These are phyloP conservation scores for Perithous albicinctus DNA, from an alignment of 2,888 invertebrate species.

Conservation along the genomic window DNA sequence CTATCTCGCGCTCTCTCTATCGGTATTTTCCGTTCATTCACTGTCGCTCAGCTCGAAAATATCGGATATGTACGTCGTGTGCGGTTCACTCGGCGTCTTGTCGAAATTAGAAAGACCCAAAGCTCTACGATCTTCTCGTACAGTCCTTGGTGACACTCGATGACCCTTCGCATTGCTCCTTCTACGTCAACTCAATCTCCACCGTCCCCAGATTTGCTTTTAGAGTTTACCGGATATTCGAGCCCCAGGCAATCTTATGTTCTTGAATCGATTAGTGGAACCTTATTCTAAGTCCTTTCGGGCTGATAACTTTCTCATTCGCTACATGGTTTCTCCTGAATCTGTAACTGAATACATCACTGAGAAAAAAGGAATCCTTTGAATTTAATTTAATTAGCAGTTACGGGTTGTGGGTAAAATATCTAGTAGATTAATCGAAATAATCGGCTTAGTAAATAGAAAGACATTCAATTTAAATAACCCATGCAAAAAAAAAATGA, in stretches of 20 bases:
- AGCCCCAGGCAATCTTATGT: constrained; percentile 29
- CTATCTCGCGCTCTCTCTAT: too few relatives aligned
- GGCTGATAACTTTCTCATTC: neutral
- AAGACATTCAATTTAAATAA: too few relatives aligned
- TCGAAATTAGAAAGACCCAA: constrained; percentile 38
- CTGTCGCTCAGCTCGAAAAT: neutral
- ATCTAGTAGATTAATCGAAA: too few relatives aligned
- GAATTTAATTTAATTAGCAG: too few relatives aligned
- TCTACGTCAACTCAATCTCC: constrained; percentile 36
- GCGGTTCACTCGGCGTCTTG: constrained; percentile 36
- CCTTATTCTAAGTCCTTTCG: neutral
- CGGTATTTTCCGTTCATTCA: constrained; percentile 1
- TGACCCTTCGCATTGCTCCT: constrained; percentile 16
- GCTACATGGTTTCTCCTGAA: neutral
- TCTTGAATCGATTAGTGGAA: constrained; percentile 3
- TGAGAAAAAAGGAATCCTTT: too few relatives aligned
- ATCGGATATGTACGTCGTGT: constrained; percentile 12
- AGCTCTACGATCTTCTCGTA: neutral
- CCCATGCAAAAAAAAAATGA: too few relatives aligned
- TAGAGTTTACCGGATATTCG: neutral
- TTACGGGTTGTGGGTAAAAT: too few relatives aligned
- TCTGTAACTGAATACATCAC: too few relatives aligned
- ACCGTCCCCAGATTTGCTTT: neutral
- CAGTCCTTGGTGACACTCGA: constrained; percentile 2
- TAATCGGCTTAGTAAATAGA: too few relatives aligned